Evolutionary conservation across 2,888 invertebrate genomes (phyloP), one percentile per base, ranked within the genome.

Genomic region (Nebria salina): DNA sequence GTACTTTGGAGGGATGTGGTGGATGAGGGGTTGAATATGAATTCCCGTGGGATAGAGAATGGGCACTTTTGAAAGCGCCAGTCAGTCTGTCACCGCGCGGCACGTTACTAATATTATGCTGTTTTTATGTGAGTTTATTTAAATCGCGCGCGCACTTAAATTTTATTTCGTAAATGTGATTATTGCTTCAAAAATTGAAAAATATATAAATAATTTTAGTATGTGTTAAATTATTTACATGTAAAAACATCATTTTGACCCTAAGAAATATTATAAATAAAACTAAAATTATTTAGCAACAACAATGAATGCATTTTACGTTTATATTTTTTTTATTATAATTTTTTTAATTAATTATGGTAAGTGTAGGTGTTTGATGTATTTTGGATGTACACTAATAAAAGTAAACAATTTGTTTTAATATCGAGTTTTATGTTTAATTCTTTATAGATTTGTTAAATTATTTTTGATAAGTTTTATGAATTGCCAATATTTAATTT

Each of bases 51-150:
- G 70, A 70, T 54, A 54, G 25, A 70, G 70, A 34, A 4, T 70
- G 70, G 9, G 26, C 70, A 72, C 34, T 34, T 9, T 15, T 70
- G 25, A 20, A 7, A 73, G 81, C 81, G 81, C 81, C 81, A 81
- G 81, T 76, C 81, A 76, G 81, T 81, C 81, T 81, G 81, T 72
- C 76, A 73, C 76, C 81, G 72, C 7, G 8, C 54, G 54, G 20
- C 64, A 25, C 13, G 20, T 54, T 54, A 26, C 66, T 74, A 43
- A 74, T 15, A 75, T 75, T 42, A 79, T 75, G 20, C 41, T 75
- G 79, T 79, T 75, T 79, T 79, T 75, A 79, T 79, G 74, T 75
- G 78, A 41, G 41, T 15, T 65, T 26, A 76, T 41, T 65, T 76
- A 65, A 41, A n/a, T 42, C 25, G 15, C 13, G 54, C 54, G 68